Base-by-base conservation (phyloP, 1,140 invertebrate species). In the Atta texana region DNA sequence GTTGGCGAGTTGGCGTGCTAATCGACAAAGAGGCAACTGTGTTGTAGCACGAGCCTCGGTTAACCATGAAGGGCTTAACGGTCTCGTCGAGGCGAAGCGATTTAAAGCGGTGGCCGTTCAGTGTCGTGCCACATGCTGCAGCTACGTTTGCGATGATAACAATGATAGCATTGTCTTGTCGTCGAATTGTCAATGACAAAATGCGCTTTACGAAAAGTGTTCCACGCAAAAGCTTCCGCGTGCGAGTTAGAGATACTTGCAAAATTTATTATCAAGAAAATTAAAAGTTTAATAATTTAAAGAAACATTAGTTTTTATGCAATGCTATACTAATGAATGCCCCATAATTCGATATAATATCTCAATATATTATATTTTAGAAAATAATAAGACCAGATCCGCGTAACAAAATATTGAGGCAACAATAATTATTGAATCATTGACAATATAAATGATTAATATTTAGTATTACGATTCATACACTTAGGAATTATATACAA, bases 141-240 rank as follows among this genome's bases (percentile, higher is more conserved):
- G 75, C 84, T 80, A 68, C 89, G 80, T 78, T 81, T 55, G 69
- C 80, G 21, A 49, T 74, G 92, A 93, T 93, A 93, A 93, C 92
- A 93, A 92, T 85, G 92, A 93, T 93, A 93, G 87, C 92, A 90
- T 92, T 93, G 92, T 93, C 91, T 88, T 80, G 84, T 69, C 34
- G 31, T 10, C 74, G 87, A 53, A 81, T 88, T 87, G 87, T 89
- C 87, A 76, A 51, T 55, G 78, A n/a, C 72, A 49, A 64, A 49
- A 63, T 49, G 71, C 31, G 61, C 10, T 78, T 78, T 49, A 44
- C 72, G 74, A 44, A 82, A 59, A 44, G 55, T 12, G 51, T 59
- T 61, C 72, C 7, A 31, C 68, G 39, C 55, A 18, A 24, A 34
- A 53, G 49, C 24, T 55, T 68, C 14, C n/a, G 63, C 14, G 63